A percentile compares a stretch with the other conserved stretches of the same genome.
Conservation (phyloP, 2,797 vertebrate species). For the Vireo griseus region DNA sequence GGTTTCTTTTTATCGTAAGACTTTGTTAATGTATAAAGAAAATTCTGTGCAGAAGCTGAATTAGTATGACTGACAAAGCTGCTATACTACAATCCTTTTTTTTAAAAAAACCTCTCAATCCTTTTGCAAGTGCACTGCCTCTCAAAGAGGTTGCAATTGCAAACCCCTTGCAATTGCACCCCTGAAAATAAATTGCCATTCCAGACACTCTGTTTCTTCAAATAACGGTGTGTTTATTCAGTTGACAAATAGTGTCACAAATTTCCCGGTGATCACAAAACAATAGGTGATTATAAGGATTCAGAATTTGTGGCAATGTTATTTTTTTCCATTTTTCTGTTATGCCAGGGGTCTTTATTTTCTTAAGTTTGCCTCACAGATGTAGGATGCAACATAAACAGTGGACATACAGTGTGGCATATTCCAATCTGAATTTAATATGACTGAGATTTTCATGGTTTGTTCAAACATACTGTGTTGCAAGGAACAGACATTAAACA, state of each 20-base stretch:
- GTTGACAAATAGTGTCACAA: not conserved
- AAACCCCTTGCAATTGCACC: not conserved
- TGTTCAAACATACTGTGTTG: not conserved
- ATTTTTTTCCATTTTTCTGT: not conserved
- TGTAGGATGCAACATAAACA: not conserved
- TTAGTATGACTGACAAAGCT: not conserved
- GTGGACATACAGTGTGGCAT: fast-evolving
- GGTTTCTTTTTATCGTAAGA: not conserved
- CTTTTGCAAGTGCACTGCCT: not conserved
- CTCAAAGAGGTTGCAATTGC: not conserved
- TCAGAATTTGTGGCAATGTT: not conserved
- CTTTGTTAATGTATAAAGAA: not conserved
- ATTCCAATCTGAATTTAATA: not conserved
- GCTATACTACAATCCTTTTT: not conserved
- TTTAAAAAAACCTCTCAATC: not conserved
- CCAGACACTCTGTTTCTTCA: not conserved
- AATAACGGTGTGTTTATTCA: not conserved
- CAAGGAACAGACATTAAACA: not conserved
- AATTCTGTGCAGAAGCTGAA: not conserved
- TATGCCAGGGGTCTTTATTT: not conserved
- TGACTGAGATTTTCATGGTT: not conserved
- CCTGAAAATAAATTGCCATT: not conserved
- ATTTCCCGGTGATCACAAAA: not conserved
- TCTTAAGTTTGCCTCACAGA: not conserved
- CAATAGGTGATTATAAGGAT: not conserved